A percentile compares a stretch with the other conserved stretches of the same genome.
Evolutionary conservation across 1,140 invertebrate genomes (phyloP).

Genomic region (Chrysomallon squamiferum): DNA sequence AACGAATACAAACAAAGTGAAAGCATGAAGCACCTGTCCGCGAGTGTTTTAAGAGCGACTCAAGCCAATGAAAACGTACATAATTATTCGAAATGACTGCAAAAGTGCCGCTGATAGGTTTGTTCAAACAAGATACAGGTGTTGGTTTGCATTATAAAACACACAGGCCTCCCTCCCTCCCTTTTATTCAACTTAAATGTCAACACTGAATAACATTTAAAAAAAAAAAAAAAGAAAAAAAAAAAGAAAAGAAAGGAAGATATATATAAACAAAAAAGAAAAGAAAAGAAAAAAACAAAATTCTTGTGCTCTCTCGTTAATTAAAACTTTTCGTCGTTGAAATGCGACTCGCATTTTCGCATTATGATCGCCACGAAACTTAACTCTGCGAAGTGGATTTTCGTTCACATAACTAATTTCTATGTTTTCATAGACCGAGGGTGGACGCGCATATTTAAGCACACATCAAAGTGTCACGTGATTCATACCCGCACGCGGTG

Average conservation of each 20-base stretch:
- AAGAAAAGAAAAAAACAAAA: not conserved
- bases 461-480: constrained; percentile 8
- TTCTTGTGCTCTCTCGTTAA: not conserved
- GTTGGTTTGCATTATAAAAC: not conserved
- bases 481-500: constrained; percentile 1
- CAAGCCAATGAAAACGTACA: too few species aligned
- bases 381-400: not conserved
- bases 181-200: not conserved
- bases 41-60: too few species aligned
- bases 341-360: not conserved
- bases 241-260: not conserved
- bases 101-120: too few species aligned
- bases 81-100: too few species aligned
- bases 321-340: not conserved
- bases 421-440: not conserved
- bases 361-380: not conserved
- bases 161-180: too few species aligned
- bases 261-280: not conserved
- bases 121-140: not conserved
- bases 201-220: not conserved
- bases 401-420: constrained; percentile 6
- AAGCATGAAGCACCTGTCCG: too few species aligned
- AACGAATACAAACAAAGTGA: too few species aligned
- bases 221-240: not conserved
- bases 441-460: not conserved